Base-by-base conservation (phyloP, 2,797 vertebrate species). In the Tragelaphus oryx region DNA sequence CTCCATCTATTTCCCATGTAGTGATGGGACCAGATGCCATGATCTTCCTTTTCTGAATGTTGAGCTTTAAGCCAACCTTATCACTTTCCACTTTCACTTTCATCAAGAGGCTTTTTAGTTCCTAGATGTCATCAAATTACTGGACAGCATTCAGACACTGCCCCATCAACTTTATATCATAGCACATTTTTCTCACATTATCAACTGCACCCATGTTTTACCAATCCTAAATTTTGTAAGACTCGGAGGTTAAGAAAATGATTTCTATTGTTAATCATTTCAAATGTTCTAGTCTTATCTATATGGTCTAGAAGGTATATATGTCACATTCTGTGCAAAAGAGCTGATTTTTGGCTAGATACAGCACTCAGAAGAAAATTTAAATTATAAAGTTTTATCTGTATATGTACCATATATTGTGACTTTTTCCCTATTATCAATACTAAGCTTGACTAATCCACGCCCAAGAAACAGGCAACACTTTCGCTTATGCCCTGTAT, bases 61-160 rank as follows among this genome's bases (percentile, higher is more conserved):
- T 37, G 37, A 37, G 37, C 37, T 37, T 37, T 41, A 41, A 41
- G 37, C 37, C 37, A 41, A 41, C 37, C 37, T 41, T 41, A 4
- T 41, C 37, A 41, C 37, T 41, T 5, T 41, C 37, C 37, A 41
- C 37, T 41, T 41, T 41, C 37, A 41, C 37, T 41, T 41, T 41
- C 41, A 41, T 41, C 41, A 41, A 41, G 41, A 41, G 41, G 41
- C 41, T 41, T 41, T 41, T 41, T 41, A 41, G 41, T 41, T 41
- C 41, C 41, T 71, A 5, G 24, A 2, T 54, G 3, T 30, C 6
- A 41, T 54, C 22, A 52, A 52, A 41, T 28, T 37, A 11, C 60
- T 10, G n/a, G 33, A 24, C 24, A 52, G 48, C 22, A 52, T 46
- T 50, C 48, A 37, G 46, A 18, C 48, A 71, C n/a, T 0, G 0